Percentiles rank a stretch among this genome's conserved stretches.
Evolutionary conservation across 2,113 vertebrate species (phyloP).

Genomic region (Circaetus cinerascens): DNA sequence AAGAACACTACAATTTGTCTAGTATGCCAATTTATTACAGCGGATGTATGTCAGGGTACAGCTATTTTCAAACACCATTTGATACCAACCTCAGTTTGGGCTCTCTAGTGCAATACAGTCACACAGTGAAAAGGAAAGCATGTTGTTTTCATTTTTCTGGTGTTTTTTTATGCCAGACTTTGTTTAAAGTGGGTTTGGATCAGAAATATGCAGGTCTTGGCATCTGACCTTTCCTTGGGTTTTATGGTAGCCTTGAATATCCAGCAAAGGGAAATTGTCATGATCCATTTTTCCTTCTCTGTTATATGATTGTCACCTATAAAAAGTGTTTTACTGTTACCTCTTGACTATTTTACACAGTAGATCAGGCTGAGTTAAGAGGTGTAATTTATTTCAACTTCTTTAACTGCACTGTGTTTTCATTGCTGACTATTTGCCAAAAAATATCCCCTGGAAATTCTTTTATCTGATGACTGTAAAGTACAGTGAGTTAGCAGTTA

Average conservation of each 20-base stretch:
- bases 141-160: background rate
- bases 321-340: constrained; percentile 11
- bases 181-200: background rate
- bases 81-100: background rate
- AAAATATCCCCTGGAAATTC: constrained; percentile 43
- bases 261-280: background rate
- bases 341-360: constrained; percentile 24
- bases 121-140: background rate
- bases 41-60: background rate
- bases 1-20: background rate
- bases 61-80: background rate
- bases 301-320: background rate
- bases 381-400: constrained; percentile 40
- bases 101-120: background rate
- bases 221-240: background rate
- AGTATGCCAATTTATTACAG: background rate
- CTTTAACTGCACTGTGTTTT: constrained; percentile 5
- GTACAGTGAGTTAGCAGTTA: constrained; percentile 18
- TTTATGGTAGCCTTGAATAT: background rate
- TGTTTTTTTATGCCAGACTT: background rate
- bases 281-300: background rate
- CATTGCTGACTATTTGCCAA: constrained; percentile 41
- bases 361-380: constrained; percentile 14
- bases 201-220: background rate
- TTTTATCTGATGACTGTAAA: constrained; percentile 52